Base-by-base conservation (phyloP, 1,140 invertebrate genomes). In the Drosophila melanogaster region DNA sequence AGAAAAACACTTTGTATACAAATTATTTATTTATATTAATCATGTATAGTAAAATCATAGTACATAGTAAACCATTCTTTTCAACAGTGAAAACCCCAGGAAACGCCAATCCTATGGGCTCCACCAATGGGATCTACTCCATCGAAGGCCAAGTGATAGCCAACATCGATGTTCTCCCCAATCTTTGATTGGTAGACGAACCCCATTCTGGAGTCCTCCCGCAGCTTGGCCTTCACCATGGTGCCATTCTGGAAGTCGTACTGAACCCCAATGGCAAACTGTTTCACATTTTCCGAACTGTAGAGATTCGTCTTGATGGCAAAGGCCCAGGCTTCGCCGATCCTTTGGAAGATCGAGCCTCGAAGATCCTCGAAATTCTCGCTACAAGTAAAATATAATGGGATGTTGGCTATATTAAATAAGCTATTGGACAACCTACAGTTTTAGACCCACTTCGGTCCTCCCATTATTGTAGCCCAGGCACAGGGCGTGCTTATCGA, bases 81-180 rank as follows among this genome's bases (percentile, higher is more conserved):
- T 19, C 54, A 85, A 8, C 37, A 51, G 8, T 41, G 61, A 33
- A 87, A 40, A 15, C 38, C 47, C 75, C 79, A 56, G 0, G 69
- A 62, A 1, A 67, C 44, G 0, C 78, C 81, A 50, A 85, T 49
- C 40, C 47, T 85, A 7, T 81, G 69, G 1, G 51, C 24, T 0
- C 81, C 81, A 3, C 30, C 37, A 0, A 64, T n/a, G 0, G 81
- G 78, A 1, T 33, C 24, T 0, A 14, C 51, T 0, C n/a, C 38
- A n/a, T 81, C 69, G 3, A 74, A 75, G 2, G 77, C 83, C 12
- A 78, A 3, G 33, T 86, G 78, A 51, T 86, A 85, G 44, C 43
- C 57, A 5, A 67, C 50, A 7, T 54, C 46, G 33, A 87, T 33
- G 1, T 38, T 55, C 0, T 67, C n/a, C 2, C 22, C 41, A 0